A percentile compares a stretch with the other conserved stretches of the same genome.
Evolutionary conservation across 2,888 invertebrate genomes (phyloP).

Genomic region (Rambutsinella grinnellia): DNA sequence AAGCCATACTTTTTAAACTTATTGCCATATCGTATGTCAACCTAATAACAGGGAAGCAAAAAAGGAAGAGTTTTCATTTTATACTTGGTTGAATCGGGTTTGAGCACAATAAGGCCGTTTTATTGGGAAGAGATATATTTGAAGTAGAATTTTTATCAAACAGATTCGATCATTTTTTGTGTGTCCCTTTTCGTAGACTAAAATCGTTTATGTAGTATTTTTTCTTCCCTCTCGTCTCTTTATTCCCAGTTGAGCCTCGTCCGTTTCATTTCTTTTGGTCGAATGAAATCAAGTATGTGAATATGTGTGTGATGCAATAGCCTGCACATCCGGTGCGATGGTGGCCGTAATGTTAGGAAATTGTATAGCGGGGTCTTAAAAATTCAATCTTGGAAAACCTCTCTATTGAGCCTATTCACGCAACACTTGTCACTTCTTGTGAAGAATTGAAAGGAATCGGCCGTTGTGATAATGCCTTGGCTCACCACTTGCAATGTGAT

Average conservation of each 20-base stretch:
- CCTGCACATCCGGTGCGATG: slow-evolving; percentile 33
- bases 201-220: too few species aligned
- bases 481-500: slow-evolving; percentile 7
- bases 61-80: background rate
- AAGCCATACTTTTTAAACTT: background rate
- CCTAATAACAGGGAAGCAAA: slow-evolving; percentile 1
- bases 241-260: too few species aligned
- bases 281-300: slow-evolving; percentile 4
- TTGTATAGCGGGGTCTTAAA: slow-evolving; percentile 26
- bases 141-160: background rate
- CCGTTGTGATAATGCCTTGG: background rate
- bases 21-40: slow-evolving; percentile 19
- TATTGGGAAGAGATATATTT: background rate
- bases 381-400: slow-evolving; percentile 47
- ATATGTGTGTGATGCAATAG: slow-evolving; percentile 32
- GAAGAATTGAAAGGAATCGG: slow-evolving; percentile 3
- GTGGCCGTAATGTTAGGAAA: background rate
- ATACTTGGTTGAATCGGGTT: background rate
- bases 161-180: slow-evolving; percentile 3
- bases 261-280: slow-evolving; percentile 1
- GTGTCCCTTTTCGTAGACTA: slow-evolving; percentile 15
- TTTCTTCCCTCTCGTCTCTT: too few species aligned
- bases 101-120: background rate
- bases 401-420: slow-evolving; percentile 46
- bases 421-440: slow-evolving; percentile 46